Evolutionary conservation across 1,140 invertebrate genomes (phyloP), one percentile per base, ranked within the genome.

Genomic region (Olivierus martensii): DNA sequence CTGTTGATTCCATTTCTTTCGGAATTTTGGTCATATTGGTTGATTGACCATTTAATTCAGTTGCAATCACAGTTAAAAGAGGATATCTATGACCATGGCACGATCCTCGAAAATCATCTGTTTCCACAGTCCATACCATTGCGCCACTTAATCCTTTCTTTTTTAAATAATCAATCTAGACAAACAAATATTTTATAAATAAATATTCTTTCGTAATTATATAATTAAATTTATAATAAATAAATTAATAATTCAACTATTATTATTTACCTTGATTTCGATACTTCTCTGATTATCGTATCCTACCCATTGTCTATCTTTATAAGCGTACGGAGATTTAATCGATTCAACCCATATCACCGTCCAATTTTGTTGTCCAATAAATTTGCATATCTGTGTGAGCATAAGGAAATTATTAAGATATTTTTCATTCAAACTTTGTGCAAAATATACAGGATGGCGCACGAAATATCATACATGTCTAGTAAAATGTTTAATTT

Each of bases 51-150:
- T 28, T 28, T 28, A 28, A 28, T 28, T 28, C 9, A 6, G 4
- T 28, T 9, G 4, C 4, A 28, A 28, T 28, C 4, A 28, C 28
- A 28, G 28, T 28, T 28, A 28, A 28, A 28, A 28, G 28, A 28
- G 28, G 28, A 28, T 54, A 49, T 45, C 61, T 53, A 15, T 51
- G 51, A 9, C 41, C 19, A 15, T 45, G 34, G 34, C 56, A 58
- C 63, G 58, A 62, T 0, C 82, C 83, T 2, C 67, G 67, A 62
- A 86, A 86, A 63, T 94, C 89, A 61, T 94, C 89, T 1, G 66
- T 67, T 51, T 73, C 72, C 14, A 73, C 62, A 42, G 83, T 82
- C 84, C 84, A 88, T 3, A 86, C 76, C 83, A 87, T 86, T 1
- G 82, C 73, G n/a, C 85, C 85, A 0, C 77, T 81, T 9, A 88